Evolutionary conservation across 2,888 invertebrate genomes (phyloP), one percentile per base, ranked within the genome.

Genomic region (Helicoverpa assulta): DNA sequence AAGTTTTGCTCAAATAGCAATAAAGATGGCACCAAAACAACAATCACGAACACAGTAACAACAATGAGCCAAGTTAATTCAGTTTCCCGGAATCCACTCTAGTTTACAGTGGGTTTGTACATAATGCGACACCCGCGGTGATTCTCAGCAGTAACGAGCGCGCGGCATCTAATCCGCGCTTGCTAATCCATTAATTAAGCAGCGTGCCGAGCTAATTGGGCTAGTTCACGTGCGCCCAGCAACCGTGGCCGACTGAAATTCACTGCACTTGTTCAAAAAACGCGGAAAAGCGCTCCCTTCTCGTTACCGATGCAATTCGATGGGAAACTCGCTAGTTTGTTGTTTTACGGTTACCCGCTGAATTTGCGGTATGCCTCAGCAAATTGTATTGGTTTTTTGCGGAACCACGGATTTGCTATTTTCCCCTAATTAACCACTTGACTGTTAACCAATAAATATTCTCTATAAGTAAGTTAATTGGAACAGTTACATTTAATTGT

Each of bases 131-230:
- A 77, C 78, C 78, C 70, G 82, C 78, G 72, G 80, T 69, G 76
- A 65, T 80, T 77, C 81, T 73, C 70, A 77, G 64, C 63, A 67
- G 47, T 77, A 73, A 80, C 71, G 65, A 80, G 71, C 64, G 57
- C 63, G 59, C 72, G 70, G 78, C 80, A 67, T 69, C 70, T 67
- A 61, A 78, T 75, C 72, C 69, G 67, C 55, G 68, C 76, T 80
- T 79, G 73, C 78, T 85, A 88, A 89, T 88, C 82, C 86, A 89
- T 88, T 92, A 87, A 91, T 92, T 91, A 91, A 83, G 84, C 81
- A 83, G 84, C 81, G 67, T 74, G 69, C 69, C 74, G 72, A 79
- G 81, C 85, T 93, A 92, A 92, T 92, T 92, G 88, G 88, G 85
- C 84, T 82, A 82, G 87, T 92, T 93, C 90, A 87, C 89, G 89